A percentile compares a stretch with the other conserved stretches of the same genome.
These are phyloP conservation scores for Cheilosia grossa DNA, from an alignment of 2,888 invertebrate genomes.

Conservation along the genomic window DNA sequence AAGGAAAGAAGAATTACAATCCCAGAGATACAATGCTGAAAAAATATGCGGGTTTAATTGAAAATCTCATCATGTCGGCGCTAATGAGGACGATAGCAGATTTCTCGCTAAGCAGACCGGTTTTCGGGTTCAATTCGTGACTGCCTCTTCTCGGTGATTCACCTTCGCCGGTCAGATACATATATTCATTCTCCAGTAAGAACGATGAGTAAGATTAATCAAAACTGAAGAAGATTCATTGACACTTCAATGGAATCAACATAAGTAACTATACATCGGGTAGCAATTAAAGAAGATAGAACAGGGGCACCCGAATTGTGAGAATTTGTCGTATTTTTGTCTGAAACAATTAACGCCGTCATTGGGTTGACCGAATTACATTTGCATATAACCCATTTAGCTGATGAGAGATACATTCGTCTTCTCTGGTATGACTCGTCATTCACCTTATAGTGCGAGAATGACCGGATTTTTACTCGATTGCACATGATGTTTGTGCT, in stretches of 20 bases:
- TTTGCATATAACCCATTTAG: slow-evolving; percentile 18
- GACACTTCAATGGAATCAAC: slow-evolving; percentile 15
- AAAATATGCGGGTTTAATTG: background rate
- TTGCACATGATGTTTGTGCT: background rate
- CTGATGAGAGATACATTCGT: background rate
- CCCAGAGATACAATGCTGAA: background rate
- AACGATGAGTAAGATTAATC: slow-evolving; percentile 6
- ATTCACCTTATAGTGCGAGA: background rate
- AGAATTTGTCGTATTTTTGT: slow-evolving; percentile 10
- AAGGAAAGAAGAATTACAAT: background rate
- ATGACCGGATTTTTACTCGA: background rate
- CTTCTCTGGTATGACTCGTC: background rate
- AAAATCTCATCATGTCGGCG: slow-evolving; percentile 8
- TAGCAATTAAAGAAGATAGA: background rate
- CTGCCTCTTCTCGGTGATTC: slow-evolving; percentile 31
- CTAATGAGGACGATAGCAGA: slow-evolving; percentile 23
- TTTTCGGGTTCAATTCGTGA: slow-evolving; percentile 33
- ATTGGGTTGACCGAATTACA: slow-evolving; percentile 6
- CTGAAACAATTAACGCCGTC: background rate
- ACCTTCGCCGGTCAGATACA: background rate
- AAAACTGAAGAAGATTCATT: background rate
- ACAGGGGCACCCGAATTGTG: background rate
- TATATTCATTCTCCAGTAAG: background rate
- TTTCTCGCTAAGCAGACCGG: slow-evolving; percentile 34
- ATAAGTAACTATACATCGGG: background rate